Evolutionary conservation across 1,140 invertebrate species (phyloP), one percentile per base, ranked within the genome.

Genomic region (Phymorhynchus buccinoides): DNA sequence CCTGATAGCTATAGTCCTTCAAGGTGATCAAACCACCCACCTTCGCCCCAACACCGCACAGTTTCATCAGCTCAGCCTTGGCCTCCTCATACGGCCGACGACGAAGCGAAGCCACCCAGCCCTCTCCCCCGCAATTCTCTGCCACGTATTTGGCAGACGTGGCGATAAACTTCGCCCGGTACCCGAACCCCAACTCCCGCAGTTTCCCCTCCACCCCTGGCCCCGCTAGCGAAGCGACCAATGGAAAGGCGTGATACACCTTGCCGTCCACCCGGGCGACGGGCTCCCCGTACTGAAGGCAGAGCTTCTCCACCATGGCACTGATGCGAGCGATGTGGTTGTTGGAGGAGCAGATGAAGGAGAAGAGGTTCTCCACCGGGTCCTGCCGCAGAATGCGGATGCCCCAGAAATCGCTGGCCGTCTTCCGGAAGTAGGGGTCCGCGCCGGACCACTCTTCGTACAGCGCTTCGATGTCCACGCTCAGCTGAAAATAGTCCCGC

Each of bases 311-410:
- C 12, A 99, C 96, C 97, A 99, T 98, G 35, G 95, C 85, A 85
- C 85, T 93, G 93, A 98, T 94, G 96, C 97, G 95, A 85, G 95
- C 94, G 80, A 99, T 99, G 90, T 99, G 97, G 93, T 99, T 99
- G 92, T 99, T 99, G 85, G 98, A 97, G 82, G 98, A 99, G 92
- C 98, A 99, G 87, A 99, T 99, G 91, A 99, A 99, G 22, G 97
- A 96, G 91, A 99, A 97, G 0, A 99, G 93, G 94, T 97, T 99
- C 94, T 99, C 98, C 3, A 97, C 94, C 0, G 97, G 96, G 88
- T 99, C 96, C 94, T 99, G 98, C 77, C 96, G 94, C n/a, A 99
- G 92, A 89, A 99, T 97, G 90, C 98, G 95, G 41, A 99, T 96
- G 1, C 98, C 97, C 90, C 95, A 95, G 90, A 96, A 96, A 82